Percentiles rank a stretch among this genome's conserved stretches.
Conservation (phyloP, 2,888 invertebrate species). For the Emmelina monodactyla region DNA sequence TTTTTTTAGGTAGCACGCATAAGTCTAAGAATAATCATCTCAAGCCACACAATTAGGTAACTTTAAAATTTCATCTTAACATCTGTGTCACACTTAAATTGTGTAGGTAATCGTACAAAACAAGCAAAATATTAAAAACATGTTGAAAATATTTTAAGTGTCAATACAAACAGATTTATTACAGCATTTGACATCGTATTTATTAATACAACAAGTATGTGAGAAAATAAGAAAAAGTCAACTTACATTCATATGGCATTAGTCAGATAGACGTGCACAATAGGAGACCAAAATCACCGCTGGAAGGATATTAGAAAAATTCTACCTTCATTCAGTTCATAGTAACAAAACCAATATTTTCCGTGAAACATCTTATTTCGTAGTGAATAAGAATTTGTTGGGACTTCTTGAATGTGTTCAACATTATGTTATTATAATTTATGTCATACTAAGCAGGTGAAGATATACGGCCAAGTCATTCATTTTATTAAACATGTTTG, state of each 20-base stretch:
- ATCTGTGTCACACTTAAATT: no score
- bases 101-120: no score
- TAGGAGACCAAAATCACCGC: not conserved
- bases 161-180: not conserved
- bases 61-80: no score
- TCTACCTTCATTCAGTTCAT: slow-evolving; percentile 22
- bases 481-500: slow-evolving; percentile 65
- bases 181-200: not conserved
- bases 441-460: slow-evolving; percentile 66
- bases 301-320: slow-evolving; percentile 2
- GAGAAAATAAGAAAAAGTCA: not conserved
- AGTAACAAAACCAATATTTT: slow-evolving; percentile 48
- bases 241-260: not conserved
- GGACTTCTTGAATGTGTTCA: slow-evolving; percentile 60
- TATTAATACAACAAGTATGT: not conserved
- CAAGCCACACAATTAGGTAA: no score
- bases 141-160: no score
- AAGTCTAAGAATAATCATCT: no score
- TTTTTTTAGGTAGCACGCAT: no score
- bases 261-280: not conserved
- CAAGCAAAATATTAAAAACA: no score
- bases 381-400: slow-evolving; percentile 62
- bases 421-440: slow-evolving; percentile 66
- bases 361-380: slow-evolving; percentile 55
- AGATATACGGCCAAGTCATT: slow-evolving; percentile 63